Conservation (phyloP, 2,888 invertebrate species). For the Chrysolina haemoptera region DNA sequence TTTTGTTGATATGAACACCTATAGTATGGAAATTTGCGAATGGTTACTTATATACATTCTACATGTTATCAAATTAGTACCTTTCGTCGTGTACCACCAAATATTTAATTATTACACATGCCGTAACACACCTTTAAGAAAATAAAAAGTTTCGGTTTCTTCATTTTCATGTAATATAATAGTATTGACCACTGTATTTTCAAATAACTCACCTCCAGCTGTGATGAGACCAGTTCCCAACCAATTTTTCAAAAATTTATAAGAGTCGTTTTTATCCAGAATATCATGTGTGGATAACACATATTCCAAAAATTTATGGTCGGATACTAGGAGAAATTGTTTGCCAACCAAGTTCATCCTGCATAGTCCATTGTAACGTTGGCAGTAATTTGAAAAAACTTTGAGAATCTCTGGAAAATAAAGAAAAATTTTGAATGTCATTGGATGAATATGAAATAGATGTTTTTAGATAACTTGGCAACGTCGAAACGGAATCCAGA, state of each 20-base stretch:
- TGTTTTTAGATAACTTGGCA: too few species aligned
- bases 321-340: slow-evolving; percentile 59
- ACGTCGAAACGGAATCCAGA: too few species aligned
- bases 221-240: slow-evolving; percentile 57
- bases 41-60: too few species aligned
- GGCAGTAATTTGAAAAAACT: slow-evolving; percentile 32
- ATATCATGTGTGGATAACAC: slow-evolving; percentile 52
- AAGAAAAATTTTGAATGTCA: background rate
- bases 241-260: slow-evolving; percentile 54
- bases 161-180: too few species aligned
- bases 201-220: slow-evolving; percentile 41
- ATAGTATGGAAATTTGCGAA: too few species aligned
- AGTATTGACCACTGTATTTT: too few species aligned
- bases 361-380: slow-evolving; percentile 41
- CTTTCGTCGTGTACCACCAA: too few species aligned
- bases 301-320: slow-evolving; percentile 75
- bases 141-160: too few species aligned
- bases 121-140: too few species aligned
- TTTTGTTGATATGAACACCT: too few species aligned
- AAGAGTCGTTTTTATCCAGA: slow-evolving; percentile 54
- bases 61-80: too few species aligned
- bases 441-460: background rate
- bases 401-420: slow-evolving; percentile 43
- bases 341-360: slow-evolving; percentile 34
- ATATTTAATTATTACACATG: too few species aligned